These are phyloP conservation scores for Notoglanidium macrostoma DNA, from an alignment of 2,797 vertebrate genomes.

Conservation along the genomic window DNA sequence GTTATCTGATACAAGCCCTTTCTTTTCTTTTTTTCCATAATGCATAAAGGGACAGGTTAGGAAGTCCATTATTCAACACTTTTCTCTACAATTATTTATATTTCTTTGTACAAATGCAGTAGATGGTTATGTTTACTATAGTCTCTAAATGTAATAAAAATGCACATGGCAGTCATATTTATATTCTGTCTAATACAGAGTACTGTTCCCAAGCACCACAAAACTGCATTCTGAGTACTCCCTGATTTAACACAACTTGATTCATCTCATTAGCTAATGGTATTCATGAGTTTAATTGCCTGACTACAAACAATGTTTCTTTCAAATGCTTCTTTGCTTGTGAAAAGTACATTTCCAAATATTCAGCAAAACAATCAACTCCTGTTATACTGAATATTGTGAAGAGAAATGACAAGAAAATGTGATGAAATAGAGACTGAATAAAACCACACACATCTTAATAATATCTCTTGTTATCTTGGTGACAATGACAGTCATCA, in stretches of 20 bases:
- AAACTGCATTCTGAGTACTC: neutral
- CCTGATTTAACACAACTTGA: neutral
- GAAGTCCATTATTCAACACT: neutral
- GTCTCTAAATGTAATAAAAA: neutral
- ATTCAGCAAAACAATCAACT: neutral
- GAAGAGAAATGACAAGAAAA: neutral
- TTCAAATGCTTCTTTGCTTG: neutral
- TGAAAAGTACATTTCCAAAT: neutral
- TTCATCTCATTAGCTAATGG: neutral
- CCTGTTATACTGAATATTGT: neutral
- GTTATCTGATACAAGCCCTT: neutral
- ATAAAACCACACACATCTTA: neutral
- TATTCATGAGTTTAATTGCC: neutral
- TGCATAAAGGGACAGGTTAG: neutral
- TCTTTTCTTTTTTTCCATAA: neutral
- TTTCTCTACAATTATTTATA: neutral
- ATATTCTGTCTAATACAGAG: neutral
- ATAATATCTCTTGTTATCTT: slow-evolving; percentile 1
- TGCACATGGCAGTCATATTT: neutral
- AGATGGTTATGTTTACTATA: neutral
- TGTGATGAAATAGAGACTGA: neutral
- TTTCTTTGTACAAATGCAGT: neutral
- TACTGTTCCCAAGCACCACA: neutral
- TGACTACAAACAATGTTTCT: neutral
- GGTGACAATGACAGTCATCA: neutral